These are phyloP conservation scores for Tragelaphus buxtoni DNA, from an alignment of 2,113 vertebrate species.

Conservation along the genomic window DNA sequence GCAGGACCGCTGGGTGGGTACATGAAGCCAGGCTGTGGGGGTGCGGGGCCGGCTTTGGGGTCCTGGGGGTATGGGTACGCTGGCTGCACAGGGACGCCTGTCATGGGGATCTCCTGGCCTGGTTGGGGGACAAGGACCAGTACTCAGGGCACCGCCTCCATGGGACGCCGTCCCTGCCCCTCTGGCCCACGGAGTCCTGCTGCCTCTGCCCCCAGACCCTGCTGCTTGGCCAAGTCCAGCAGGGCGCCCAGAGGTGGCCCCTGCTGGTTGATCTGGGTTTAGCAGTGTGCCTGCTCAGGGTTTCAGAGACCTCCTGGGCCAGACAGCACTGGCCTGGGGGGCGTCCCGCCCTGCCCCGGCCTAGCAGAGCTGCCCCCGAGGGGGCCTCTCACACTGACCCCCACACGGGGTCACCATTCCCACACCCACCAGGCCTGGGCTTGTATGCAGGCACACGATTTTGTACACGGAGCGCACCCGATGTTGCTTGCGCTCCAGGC, in stretches of 20 bases:
- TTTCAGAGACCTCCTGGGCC: not conserved
- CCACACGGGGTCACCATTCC: not conserved
- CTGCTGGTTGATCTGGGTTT: not conserved
- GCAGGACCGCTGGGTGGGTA: constrained; percentile 68
- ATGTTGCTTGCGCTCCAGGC: accelerated
- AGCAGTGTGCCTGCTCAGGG: not conserved
- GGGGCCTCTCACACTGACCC: not conserved
- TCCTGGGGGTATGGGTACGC: constrained; percentile 78
- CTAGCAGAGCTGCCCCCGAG: not conserved
- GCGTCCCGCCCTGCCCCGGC: not conserved
- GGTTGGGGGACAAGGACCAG: not conserved
- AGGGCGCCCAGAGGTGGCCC: not conserved
- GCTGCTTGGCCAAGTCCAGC: not conserved
- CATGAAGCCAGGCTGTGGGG: constrained; percentile 69
- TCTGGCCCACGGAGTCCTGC: not conserved
- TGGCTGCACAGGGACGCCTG: constrained; percentile 86
- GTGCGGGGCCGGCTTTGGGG: constrained; percentile 71
- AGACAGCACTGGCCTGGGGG: not conserved
- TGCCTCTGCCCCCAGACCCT: not conserved
- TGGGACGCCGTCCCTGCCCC: not conserved
- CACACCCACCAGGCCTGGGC: not conserved
- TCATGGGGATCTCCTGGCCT: constrained; percentile 91
- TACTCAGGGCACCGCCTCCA: not conserved
- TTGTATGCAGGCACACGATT: not conserved
- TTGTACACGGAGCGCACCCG: not conserved